Conservation (phyloP, 2,888 invertebrate genomes). For the Diaprepes abbreviatus region DNA sequence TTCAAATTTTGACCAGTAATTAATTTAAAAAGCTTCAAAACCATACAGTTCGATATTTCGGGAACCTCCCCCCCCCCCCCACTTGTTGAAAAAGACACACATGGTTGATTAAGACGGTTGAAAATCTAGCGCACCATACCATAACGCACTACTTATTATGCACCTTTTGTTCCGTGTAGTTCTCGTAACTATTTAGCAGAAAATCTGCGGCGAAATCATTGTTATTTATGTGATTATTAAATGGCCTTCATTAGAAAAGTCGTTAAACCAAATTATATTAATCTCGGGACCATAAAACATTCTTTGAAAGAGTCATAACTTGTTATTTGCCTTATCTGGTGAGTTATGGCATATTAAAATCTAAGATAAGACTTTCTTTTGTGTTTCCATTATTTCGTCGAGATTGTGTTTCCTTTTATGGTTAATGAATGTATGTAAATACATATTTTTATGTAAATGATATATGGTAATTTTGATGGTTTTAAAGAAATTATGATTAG, state of each 20-base stretch:
- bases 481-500: too few species aligned
- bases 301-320: slow-evolving; percentile 2
- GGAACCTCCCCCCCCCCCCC: too few species aligned
- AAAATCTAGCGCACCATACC: slow-evolving; percentile 44
- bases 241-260: slow-evolving; percentile 18
- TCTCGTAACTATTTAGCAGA: slow-evolving; percentile 12
- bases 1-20: too few species aligned
- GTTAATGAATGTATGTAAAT: not conserved
- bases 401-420: not conserved
- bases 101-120: slow-evolving; percentile 40
- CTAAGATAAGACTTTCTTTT: not conserved
- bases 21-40: too few species aligned
- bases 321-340: not conserved
- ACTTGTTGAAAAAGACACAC: too few species aligned
- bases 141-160: slow-evolving; percentile 22
- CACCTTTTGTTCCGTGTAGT: not conserved
- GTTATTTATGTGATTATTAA: slow-evolving; percentile 17
- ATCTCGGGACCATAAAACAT: slow-evolving; percentile 3
- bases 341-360: slow-evolving; percentile 3
- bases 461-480: too few species aligned
- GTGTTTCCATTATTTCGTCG: not conserved
- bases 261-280: slow-evolving; percentile 14
- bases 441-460: too few species aligned
- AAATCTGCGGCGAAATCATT: slow-evolving; percentile 13
- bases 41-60: too few species aligned